Evolutionary conservation across 1,140 invertebrate genomes (phyloP), one percentile per base, ranked within the genome.

Genomic region (Pentalonia nigronervosa): DNA sequence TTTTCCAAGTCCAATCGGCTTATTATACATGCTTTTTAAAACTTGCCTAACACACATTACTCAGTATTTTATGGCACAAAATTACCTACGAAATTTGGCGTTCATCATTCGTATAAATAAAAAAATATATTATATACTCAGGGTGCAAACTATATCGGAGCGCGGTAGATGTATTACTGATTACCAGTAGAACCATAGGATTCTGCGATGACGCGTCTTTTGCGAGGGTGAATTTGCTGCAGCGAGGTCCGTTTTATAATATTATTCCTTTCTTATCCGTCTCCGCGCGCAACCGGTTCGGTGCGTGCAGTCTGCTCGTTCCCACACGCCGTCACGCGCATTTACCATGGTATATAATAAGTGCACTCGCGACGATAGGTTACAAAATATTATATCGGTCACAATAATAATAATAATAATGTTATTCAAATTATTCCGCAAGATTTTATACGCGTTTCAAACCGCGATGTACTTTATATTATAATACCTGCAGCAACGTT

Each of bases 361-460:
- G 41, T 41, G 41, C 41, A 20, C n/a, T 48, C 21, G 34, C 88
- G 9, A 67, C 25, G 56, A 67, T 30, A 21, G 56, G 89, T 90
- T 90, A 90, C 89, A 90, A 56, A 90, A 90, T 67, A 41, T 41
- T 41, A 41, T 41, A 60, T 67, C 36, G 23, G 36, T 86, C 23
- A 86, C 41, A 86, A 86, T 86, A 86, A 86, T 45, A 84, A 84
- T 83, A 81, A 41, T 84, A 45, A 67, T 45, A 76, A 76, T 60
- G 25, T 20, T 90, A 91, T 91, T 91, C 90, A 91, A 50, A 83
- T 91, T 76, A 76, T 91, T 60, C 90, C 36, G 56, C 56, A 91
- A 47, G 53, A 67, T 45, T 90, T 25, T 91, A 25, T 91, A 34
- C 47, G 60, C 25, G 47, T 56, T 91, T 53, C 11, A 67, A 67